Conservation (phyloP, 2,888 invertebrate genomes). For the Ichneumoninae sp. region DNA sequence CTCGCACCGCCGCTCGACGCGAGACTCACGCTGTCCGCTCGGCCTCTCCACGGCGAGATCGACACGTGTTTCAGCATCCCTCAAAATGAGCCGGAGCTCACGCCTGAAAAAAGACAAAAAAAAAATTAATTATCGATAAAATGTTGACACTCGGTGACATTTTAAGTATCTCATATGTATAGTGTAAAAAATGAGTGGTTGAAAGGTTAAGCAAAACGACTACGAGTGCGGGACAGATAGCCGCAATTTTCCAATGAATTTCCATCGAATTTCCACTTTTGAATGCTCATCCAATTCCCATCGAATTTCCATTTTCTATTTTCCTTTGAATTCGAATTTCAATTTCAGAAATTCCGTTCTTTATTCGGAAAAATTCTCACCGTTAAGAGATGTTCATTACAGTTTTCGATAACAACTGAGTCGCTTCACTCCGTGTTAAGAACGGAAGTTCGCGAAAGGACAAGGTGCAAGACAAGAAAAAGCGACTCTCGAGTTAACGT, state of each 20-base stretch:
- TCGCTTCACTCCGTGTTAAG: background rate
- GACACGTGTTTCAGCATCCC: slow-evolving; percentile 96
- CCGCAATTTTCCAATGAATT: background rate
- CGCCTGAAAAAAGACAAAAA: slow-evolving; percentile 25
- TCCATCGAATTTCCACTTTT: background rate
- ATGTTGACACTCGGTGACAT: background rate
- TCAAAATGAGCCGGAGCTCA: slow-evolving; percentile 45
- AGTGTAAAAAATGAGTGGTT: too few species aligned
- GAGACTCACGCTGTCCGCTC: slow-evolving; percentile 93
- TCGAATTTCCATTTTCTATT: background rate
- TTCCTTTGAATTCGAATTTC: too few species aligned
- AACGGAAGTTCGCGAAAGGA: slow-evolving; percentile 34
- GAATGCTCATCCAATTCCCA: background rate
- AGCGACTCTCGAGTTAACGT: slow-evolving; percentile 19
- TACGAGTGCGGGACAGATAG: background rate
- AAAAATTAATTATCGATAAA: background rate
- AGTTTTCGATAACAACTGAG: background rate
- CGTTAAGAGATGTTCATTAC: background rate
- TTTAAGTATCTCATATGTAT: too few species aligned
- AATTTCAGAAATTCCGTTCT: too few species aligned
- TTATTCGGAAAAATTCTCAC: too few species aligned
- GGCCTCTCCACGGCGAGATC: slow-evolving; percentile 93
- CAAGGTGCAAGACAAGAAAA: slow-evolving; percentile 29
- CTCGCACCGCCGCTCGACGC: slow-evolving; percentile 87
- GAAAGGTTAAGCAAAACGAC: background rate